Conservation (phyloP, 2,888 invertebrate species). For the Trichogramma evanescens region DNA sequence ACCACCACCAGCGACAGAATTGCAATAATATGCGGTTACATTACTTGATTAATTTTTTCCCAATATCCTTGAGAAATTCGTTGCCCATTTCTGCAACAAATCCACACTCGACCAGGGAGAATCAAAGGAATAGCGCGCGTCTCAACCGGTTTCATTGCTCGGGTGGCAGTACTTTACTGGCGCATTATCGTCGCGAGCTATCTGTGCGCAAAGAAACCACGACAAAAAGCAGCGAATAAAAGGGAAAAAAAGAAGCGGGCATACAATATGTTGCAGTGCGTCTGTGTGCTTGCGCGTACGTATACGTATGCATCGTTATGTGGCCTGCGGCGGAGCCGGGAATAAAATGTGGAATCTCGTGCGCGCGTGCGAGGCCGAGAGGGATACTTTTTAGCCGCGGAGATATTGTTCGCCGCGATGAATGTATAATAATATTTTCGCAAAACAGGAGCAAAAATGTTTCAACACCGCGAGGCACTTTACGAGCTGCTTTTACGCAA, state of each 20-base stretch:
- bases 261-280: too few species aligned
- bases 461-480: background rate
- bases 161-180: too few species aligned
- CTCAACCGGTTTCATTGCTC: conserved; percentile 8
- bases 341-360: background rate
- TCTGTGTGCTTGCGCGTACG: too few species aligned
- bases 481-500: background rate
- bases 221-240: background rate
- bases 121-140: background rate
- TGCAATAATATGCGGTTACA: too few species aligned
- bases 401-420: conserved; percentile 1
- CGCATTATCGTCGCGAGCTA: too few species aligned
- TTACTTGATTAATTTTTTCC: too few species aligned
- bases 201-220: too few species aligned
- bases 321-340: background rate
- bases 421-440: background rate
- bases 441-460: conserved; percentile 11
- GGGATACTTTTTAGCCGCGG: background rate
- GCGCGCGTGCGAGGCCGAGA: background rate
- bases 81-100: too few species aligned
- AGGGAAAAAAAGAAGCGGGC: background rate
- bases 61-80: conserved; percentile 1
- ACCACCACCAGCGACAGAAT: too few species aligned
- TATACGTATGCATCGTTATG: too few species aligned
- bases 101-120: background rate